Percentiles rank a stretch among this genome's conserved stretches.
Conservation (phyloP, 2,888 invertebrate species). For the Torymus auratus region DNA sequence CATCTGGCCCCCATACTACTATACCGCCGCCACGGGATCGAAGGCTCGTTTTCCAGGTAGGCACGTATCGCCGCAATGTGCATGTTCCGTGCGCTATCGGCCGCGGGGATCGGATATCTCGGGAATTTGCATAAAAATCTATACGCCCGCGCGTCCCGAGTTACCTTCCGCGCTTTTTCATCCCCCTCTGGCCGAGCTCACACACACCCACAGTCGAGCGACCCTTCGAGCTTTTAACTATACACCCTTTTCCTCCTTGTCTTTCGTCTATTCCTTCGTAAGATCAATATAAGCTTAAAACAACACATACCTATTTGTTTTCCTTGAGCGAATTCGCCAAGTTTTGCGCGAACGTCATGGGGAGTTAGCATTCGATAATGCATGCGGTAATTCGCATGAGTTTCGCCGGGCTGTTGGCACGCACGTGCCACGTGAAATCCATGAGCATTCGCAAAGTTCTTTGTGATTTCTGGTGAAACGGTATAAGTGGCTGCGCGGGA, state of each 20-base stretch:
- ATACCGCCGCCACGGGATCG: constrained; percentile 32
- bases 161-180: constrained; percentile 62
- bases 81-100: constrained; percentile 69
- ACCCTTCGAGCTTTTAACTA: constrained; percentile 21
- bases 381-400: no score
- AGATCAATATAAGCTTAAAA: no score
- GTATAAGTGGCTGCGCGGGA: constrained; percentile 28
- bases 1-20: background rate
- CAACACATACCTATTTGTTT: no score
- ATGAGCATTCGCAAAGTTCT: no score
- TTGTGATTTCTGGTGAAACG: background rate
- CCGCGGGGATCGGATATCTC: constrained; percentile 73
- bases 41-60: constrained; percentile 63
- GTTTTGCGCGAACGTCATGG: no score
- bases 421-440: no score
- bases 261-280: background rate
- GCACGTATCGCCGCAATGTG: constrained; percentile 65
- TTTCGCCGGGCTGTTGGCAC: no score
- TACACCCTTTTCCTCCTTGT: background rate
- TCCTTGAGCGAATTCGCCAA: no score
- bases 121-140: constrained; percentile 76
- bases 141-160: constrained; percentile 67
- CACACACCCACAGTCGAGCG: constrained; percentile 46
- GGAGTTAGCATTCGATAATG: no score
- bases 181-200: constrained; percentile 45